These are phyloP conservation scores for Corvus hawaiiensis DNA, from an alignment of 2,113 vertebrate genomes.

Conservation along the genomic window DNA sequence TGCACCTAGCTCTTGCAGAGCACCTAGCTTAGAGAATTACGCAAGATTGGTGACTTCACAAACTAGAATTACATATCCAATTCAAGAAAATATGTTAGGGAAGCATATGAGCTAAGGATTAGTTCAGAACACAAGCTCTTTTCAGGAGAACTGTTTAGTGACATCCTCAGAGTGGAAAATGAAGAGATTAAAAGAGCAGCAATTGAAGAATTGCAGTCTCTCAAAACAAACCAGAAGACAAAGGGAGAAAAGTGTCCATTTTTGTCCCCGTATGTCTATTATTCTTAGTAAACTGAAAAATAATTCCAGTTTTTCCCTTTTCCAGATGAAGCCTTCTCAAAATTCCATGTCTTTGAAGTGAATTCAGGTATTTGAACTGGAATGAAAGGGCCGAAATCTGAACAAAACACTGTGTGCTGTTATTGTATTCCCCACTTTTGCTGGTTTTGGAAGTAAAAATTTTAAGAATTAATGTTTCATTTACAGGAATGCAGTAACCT, in stretches of 20 bases:
- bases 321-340: not conserved
- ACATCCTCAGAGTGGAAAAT: not conserved
- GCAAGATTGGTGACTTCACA: not conserved
- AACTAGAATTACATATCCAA: not conserved
- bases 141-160: not conserved
- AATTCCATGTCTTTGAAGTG: not conserved
- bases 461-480: not conserved
- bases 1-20: not conserved
- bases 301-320: not conserved
- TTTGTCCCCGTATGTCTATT: not conserved
- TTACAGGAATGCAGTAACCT: not conserved
- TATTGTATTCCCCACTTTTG: not conserved
- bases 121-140: not conserved
- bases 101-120: not conserved
- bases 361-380: not conserved
- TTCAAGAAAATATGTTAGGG: not conserved
- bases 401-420: not conserved
- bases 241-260: not conserved
- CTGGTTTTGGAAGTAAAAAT: not conserved
- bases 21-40: not conserved
- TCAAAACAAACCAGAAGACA: not conserved
- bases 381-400: not conserved
- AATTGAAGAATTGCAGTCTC: not conserved
- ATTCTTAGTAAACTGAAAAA: not conserved
- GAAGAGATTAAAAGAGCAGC: not conserved